Conservation (phyloP, 2,888 invertebrate genomes). For the Drosophila helvetica region DNA sequence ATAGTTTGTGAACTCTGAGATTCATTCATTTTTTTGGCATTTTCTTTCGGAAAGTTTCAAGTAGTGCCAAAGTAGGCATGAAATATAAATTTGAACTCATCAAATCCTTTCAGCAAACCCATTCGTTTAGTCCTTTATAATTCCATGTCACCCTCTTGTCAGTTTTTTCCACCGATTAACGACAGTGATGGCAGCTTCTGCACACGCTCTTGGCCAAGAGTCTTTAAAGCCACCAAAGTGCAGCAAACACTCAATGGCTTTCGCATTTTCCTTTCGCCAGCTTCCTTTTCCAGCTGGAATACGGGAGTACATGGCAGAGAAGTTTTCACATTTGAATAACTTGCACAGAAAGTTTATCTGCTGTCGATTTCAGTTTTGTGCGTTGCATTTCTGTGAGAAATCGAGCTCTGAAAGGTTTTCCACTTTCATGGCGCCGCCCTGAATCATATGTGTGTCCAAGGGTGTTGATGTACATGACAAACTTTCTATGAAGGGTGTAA, state of each 20-base stretch:
- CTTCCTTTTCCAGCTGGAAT: neutral
- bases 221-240: constrained; percentile 16
- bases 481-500: constrained; percentile 6
- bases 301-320: constrained; percentile 33
- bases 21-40: too few species aligned
- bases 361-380: constrained; percentile 49
- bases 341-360: constrained; percentile 58
- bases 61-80: neutral
- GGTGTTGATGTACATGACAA: neutral
- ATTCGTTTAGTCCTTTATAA: constrained; percentile 32
- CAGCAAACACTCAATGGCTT: constrained; percentile 4
- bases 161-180: constrained; percentile 39
- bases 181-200: constrained; percentile 14
- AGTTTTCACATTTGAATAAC: constrained; percentile 64
- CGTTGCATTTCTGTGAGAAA: constrained; percentile 19
- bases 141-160: constrained; percentile 18
- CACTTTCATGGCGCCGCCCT: constrained; percentile 20
- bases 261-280: neutral
- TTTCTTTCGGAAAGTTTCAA: constrained; percentile 1
- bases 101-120: constrained; percentile 8
- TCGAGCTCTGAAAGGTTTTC: constrained; percentile 17
- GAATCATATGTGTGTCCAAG: constrained; percentile 18
- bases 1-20: neutral
- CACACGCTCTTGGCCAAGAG: constrained; percentile 14
- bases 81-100: neutral